Conservation (phyloP, 1,140 invertebrate genomes). For the Magallana gigas region DNA sequence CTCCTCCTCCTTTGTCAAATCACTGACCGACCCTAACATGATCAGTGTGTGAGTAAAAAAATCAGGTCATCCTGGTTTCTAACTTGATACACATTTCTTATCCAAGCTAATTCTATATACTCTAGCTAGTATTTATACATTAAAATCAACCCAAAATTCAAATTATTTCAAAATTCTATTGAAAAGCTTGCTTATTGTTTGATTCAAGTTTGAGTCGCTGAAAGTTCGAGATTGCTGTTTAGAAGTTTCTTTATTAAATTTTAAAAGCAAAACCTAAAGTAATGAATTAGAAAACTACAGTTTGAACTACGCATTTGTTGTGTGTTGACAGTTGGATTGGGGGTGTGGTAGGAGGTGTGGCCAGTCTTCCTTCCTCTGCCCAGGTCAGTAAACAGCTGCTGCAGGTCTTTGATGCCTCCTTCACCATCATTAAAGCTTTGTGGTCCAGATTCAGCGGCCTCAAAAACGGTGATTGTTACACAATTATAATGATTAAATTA, state of each 20-base stretch:
- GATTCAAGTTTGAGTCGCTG: too few relatives aligned
- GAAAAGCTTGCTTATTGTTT: too few relatives aligned
- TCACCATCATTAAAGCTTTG: neutral
- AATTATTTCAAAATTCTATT: too few relatives aligned
- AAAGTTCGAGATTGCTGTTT: too few relatives aligned
- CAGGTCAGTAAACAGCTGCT: neutral
- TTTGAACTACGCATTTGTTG: neutral
- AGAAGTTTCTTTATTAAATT: too few relatives aligned
- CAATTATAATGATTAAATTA: neutral
- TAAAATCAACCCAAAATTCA: too few relatives aligned
- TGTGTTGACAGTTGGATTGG: conserved; percentile 23
- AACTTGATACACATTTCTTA: too few relatives aligned
- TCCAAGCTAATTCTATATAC: too few relatives aligned
- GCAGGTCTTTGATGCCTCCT: conserved; percentile 1
- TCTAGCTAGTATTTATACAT: too few relatives aligned
- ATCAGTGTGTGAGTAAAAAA: neutral
- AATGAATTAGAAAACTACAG: too few relatives aligned
- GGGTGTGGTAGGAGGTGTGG: neutral
- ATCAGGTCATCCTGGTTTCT: too few relatives aligned
- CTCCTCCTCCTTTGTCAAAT: neutral
- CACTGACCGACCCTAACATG: neutral
- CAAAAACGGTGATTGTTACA: neutral
- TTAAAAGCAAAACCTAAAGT: too few relatives aligned
- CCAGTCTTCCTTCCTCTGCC: neutral
- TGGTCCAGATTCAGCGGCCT: conserved; percentile 2